Base-by-base conservation (phyloP, 2,888 invertebrate genomes). In the Habrosyne pyritoides region DNA sequence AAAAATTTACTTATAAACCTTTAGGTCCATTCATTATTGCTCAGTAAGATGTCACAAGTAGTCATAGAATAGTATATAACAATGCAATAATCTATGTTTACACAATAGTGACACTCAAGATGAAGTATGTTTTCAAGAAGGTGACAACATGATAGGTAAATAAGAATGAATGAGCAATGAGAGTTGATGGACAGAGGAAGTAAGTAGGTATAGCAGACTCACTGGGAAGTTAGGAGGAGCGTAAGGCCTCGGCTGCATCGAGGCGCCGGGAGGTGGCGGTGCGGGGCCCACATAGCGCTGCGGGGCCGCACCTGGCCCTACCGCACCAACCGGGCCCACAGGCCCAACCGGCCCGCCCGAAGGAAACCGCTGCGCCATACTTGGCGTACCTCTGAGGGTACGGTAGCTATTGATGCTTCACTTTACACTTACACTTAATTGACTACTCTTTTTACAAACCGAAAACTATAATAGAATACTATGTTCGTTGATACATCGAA, bases 151-250 rank as follows among this genome's bases (percentile, higher is more conserved):
- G n/a, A n/a, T n/a, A n/a, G n/a, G 0, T 36, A 36, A 36, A 10
- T 12, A 12, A 36, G 5, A 2, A 36, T 1, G 2, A 42, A 18
- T 42, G 7, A 24, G 3, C 6, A 8, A 18, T 18, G 7, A 42
- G 14, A 18, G 0, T 6, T 4, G 36, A 7, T 18, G 2, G 4
- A 10, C 2, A 2, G 2, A 42, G 2, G 10, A 7, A 7, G 36
- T 6, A 42, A 5, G 24, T 22, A 52, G 2, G n/a, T n/a, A 47
- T 12, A 52, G 14, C 33, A 47, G 26, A 63, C 93, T 93, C 93
- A 97, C 97, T 76, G 96, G 95, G 87, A 97, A 97, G 81, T 93
- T 95, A 61, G 95, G 95, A 50, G 94, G 94, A 10, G 95, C 94
- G 82, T 96, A 96, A 51, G 95, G 96, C 21, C 96, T 88, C 55